Base-by-base conservation (phyloP, 2,888 invertebrate species). In the Apoda limacodes region DNA sequence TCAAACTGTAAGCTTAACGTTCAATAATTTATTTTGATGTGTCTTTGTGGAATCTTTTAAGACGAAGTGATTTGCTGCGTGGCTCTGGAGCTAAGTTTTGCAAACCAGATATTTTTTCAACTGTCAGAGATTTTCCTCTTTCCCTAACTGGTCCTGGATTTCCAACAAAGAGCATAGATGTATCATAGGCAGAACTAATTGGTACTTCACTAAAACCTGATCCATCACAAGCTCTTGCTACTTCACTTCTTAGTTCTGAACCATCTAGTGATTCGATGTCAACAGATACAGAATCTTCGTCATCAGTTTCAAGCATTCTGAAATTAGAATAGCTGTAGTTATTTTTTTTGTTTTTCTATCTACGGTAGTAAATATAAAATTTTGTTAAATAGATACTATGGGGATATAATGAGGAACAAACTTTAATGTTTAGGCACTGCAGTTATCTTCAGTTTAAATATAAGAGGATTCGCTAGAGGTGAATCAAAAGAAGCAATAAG, bases 1-100 rank as follows among this genome's bases (percentile, higher is more conserved):
- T 36, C 30, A 13, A 33, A 10, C 23, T 14, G 21, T 30, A n/a
- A n/a, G n/a, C n/a, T n/a, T n/a, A n/a, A n/a, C n/a, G n/a, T n/a
- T n/a, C n/a, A n/a, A 40, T 50, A 40, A 12, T 35, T 40, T 32
- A 61, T 36, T 62, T 52, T 15, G 48, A 46, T 28, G 32, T 36
- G 25, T 64, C 55, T 45, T 53, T 62, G 13, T 49, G 42, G 10
- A 47, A 28, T 39, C 55, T 60, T 40, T 76, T 75, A 13, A 75
- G 34, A n/a, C 78, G 64, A 7, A 80, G 55, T 3, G 78, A 80
- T 45, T 71, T 75, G 43, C 78, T 78, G 3, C 78, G 58, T 2
- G 75, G 75, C 31, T 70, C 67, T 2, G 59, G 35, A n/a, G 53
- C 39, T 3, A 57, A 42, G 3, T 51, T 52, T 1, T 68, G 42